Evolutionary conservation across 2,888 invertebrate species (phyloP), one percentile per base, ranked within the genome.

Genomic region (Melolontha melolontha): DNA sequence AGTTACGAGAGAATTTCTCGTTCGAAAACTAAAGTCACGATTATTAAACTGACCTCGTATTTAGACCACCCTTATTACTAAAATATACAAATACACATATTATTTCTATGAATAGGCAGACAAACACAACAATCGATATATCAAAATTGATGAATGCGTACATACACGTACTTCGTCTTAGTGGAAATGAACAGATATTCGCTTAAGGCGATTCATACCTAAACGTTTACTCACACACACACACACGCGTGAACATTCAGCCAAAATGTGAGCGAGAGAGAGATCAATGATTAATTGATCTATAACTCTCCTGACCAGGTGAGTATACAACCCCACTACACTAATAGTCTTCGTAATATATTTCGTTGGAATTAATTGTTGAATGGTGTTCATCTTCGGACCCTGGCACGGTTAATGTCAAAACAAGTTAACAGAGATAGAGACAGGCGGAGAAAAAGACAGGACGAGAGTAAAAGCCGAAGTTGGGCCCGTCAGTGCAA

Each of bases 291-390:
- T 80, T 80, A 80, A 80, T 80, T 78, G 79, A 78, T 78, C 79
- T 75, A 79, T 79, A 79, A 78, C 77, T 79, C 78, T 70, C 77
- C 57, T 70, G 75, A 73, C 76, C 79, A 81, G 80, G 80, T 80
- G 80, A 79, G 78, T 47, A 27, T 59, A 59, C 59, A 75, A 76
- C 73, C 73, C 68, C 73, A 70, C 72, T 73, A 69, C 71, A 75
- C 78, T 77, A 78, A 79, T 79, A 78, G 78, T 75, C 76, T 74
- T 72, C 72, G 75, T 79, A 79, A 80, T 80, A 79, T 78, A 79
- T 79, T 79, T 79, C 74, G 78, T 78, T 73, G 77, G 75, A 79
- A 80, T 80, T 80, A 80, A 80, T 80, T 80, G 80, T 80, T 77
- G 77, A 73, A 73, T 75, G 75, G 75, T 77, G 77, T 80, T 79